These are phyloP conservation scores for Phylloscopus whistleri DNA, from an alignment of 2,113 vertebrate genomes.

Conservation along the genomic window DNA sequence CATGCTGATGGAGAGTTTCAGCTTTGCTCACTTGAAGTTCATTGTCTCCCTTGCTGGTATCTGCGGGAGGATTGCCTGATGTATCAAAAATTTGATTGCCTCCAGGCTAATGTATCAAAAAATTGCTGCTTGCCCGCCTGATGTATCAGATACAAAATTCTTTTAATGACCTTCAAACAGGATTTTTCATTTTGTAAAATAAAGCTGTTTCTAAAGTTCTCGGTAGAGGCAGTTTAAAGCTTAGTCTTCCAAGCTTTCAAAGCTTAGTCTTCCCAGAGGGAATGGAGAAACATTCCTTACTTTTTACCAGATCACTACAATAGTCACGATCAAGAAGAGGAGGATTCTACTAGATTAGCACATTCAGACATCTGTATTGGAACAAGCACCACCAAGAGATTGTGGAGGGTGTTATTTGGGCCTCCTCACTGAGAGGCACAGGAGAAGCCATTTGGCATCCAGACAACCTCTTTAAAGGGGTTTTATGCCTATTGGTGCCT, in stretches of 20 bases:
- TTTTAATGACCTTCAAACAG: background rate
- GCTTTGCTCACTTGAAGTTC: background rate
- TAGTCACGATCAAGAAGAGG: background rate
- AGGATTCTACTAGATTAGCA: background rate
- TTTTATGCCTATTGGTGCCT: background rate
- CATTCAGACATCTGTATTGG: background rate
- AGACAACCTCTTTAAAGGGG: background rate
- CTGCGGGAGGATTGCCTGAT: accelerated
- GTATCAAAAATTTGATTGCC: background rate
- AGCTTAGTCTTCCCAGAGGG: background rate
- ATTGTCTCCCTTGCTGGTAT: too few relatives aligned
- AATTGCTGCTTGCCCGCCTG: background rate
- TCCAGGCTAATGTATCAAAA: accelerated
- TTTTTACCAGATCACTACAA: accelerated
- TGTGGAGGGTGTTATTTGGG: background rate
- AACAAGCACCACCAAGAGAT: background rate
- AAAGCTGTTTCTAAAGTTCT: background rate
- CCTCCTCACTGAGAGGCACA: background rate
- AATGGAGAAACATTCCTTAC: background rate
- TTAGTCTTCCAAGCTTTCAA: too few relatives aligned
- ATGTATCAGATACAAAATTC: background rate
- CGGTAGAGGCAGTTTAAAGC: background rate
- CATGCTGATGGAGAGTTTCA: too few relatives aligned
- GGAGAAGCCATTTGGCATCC: background rate
- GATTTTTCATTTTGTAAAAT: background rate